Base-by-base conservation (phyloP, 2,888 invertebrate genomes). In the Himalopsyche tibetana region DNA sequence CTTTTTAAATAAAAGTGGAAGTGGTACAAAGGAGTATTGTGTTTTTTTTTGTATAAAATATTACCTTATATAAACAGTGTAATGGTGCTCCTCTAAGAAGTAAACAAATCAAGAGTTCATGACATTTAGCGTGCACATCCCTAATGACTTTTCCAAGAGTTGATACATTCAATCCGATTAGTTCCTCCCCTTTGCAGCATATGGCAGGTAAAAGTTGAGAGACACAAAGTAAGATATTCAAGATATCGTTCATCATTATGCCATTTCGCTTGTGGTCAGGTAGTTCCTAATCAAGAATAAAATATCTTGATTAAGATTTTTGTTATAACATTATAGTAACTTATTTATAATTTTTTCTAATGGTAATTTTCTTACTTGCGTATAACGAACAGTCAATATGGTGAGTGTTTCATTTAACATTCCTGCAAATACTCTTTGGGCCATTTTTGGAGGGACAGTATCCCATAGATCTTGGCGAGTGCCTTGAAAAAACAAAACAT, bases 401-500 rank as follows among this genome's bases (percentile, higher is more conserved):
- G 96, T 96, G 11, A 97, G 92, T 0, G 97, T 97, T 91, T 97
- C 97, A 90, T 97, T 97, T 0, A 97, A 92, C 95, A 97, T 97
- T 5, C 97, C 97, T 3, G 96, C 95, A 89, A 97, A 96, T 83
- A 97, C 96, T 89, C 97, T 94, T 90, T 97, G 97, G 0, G 97
- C 97, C 95, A 97, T 97, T 91, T 96, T 95, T 0, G 97, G 97
- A 0, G 97, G 97, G n/a, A 97, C 96, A 0, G 96, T 96, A 89
- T 95, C 96, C 97, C 97, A 97, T 63, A 97, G 92, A 91, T 97
- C 97, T 89, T 96, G 94, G 90, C 94, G 95, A 56, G 96, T 96
- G 5, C 97, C 97, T 95, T 90, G 85, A 92, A 91, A 88, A 84
- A 80, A 82, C 28, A 81, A 79, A 28, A 36, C 15, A 3, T 51